Base-by-base conservation (phyloP, 2,797 vertebrate species). In the Lithobates pipiens region DNA sequence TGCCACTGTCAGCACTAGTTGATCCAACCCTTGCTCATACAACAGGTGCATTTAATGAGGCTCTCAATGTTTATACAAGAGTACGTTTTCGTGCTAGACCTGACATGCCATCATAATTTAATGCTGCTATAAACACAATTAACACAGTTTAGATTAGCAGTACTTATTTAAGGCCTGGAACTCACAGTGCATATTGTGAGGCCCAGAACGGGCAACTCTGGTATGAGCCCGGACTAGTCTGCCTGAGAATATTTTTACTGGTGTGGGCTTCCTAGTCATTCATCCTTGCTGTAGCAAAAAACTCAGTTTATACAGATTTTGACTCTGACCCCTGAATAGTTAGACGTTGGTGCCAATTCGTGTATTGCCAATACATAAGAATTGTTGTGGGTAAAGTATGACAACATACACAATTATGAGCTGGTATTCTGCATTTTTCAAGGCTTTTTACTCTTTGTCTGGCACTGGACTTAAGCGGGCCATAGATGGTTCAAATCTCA, bases 21-120 rank as follows among this genome's bases (percentile, higher is more conserved):
- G 46, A 67, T 67, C 65, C 54, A 61, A 61, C 0, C 54, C 21
- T 61, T 61, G 54, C 54, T 61, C 10, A 15, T 25, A 67, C 65
- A 67, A 67, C 65, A 67, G 65, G 65, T 67, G 65, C 54, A 11
- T 67, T 25, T 67, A 72, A 72, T 34, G 18, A 72, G 16, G 69
- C 7, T 72, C 29, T 25, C 29, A 8, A 34, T 72, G 23, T 72
- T 72, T 72, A 34, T 72, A 8, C 27, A 29, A 11, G 10, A 29
- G 3, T 67, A 11, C 65, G 10, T 67, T 67, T 67, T 67, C 27
- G 25, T 67, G 65, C 65, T 67, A 67, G 65, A 67, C 65, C 54
- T 61, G 54, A 61, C 54, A 61, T 61, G 54, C 54, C 54, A 15
- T 25, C 9, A 4, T 29, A 15, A 67, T 67, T 67, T 67, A 13